Conservation (phyloP, 2,888 invertebrate genomes). For the Theodoxus fluviatilis region DNA sequence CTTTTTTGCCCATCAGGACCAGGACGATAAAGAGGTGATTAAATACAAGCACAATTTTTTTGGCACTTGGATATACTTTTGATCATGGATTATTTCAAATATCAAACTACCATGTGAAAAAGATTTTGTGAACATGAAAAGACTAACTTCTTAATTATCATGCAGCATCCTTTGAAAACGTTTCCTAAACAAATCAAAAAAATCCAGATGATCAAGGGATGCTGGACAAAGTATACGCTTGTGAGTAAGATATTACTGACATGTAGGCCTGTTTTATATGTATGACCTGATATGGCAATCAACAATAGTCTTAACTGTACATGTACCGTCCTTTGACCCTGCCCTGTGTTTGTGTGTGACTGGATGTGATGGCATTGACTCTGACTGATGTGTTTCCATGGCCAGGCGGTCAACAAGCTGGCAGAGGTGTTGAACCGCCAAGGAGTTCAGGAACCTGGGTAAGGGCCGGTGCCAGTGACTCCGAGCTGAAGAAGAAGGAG, state of each 20-base stretch:
- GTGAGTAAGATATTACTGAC: no score
- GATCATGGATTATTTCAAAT: not conserved
- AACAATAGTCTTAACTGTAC: not conserved
- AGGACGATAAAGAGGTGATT: no score
- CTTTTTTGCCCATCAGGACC: no score
- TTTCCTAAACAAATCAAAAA: no score
- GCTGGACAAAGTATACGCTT: no score
- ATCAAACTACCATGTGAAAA: no score
- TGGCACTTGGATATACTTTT: not conserved
- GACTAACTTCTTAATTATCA: no score
- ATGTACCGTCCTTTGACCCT: not conserved
- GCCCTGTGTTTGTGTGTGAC: not conserved
- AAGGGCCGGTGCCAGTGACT: conserved; percentile 70
- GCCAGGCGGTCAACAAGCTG: conserved; percentile 95
- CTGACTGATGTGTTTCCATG: conserved; percentile 65
- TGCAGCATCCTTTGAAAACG: no score
- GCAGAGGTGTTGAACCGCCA: conserved; percentile 97
- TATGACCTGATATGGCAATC: not conserved
- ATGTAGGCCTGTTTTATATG: not conserved
- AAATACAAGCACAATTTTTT: not conserved
- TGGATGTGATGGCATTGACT: not conserved
- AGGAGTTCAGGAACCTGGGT: conserved; percentile 72
- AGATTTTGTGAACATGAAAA: no score
- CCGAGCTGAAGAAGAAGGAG: conserved; percentile 85
- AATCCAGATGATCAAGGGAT: no score